These are phyloP conservation scores for Parauchenoglanis punctatus DNA, from an alignment of 2,797 vertebrate species.

Conservation along the genomic window DNA sequence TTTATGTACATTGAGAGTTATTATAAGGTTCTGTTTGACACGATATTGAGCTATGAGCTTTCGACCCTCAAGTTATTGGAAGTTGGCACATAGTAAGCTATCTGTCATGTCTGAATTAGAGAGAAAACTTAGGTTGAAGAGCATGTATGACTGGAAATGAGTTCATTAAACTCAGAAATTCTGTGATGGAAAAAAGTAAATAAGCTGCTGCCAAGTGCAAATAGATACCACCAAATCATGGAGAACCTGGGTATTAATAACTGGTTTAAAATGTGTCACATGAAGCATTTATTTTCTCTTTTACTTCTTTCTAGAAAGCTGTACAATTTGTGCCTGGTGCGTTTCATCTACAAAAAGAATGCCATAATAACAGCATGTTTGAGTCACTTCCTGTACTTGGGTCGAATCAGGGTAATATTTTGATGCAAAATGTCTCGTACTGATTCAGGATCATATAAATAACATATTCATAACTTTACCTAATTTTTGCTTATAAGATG, in stretches of 20 bases:
- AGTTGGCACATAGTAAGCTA: background rate
- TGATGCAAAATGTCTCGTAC: background rate
- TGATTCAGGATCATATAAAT: background rate
- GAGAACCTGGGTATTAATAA: background rate
- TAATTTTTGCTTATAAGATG: background rate
- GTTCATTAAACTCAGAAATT: background rate
- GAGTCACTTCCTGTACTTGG: background rate
- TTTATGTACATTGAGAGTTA: background rate
- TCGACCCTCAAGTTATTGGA: background rate
- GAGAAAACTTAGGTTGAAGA: background rate
- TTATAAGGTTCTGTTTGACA: background rate
- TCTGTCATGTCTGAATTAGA: background rate
- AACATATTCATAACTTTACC: background rate
- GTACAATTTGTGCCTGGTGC: background rate
- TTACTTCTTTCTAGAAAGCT: background rate
- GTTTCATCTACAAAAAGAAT: background rate
- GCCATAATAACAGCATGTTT: background rate
- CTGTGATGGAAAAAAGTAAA: background rate
- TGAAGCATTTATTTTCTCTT: background rate
- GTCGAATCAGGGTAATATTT: background rate
- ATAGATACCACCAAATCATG: background rate
- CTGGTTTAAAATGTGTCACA: background rate
- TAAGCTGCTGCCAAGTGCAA: background rate
- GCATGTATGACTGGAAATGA: background rate
- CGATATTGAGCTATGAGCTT: background rate